These are phyloP conservation scores for Mixornis gularis DNA, from an alignment of 2,113 vertebrate genomes.

Conservation along the genomic window DNA sequence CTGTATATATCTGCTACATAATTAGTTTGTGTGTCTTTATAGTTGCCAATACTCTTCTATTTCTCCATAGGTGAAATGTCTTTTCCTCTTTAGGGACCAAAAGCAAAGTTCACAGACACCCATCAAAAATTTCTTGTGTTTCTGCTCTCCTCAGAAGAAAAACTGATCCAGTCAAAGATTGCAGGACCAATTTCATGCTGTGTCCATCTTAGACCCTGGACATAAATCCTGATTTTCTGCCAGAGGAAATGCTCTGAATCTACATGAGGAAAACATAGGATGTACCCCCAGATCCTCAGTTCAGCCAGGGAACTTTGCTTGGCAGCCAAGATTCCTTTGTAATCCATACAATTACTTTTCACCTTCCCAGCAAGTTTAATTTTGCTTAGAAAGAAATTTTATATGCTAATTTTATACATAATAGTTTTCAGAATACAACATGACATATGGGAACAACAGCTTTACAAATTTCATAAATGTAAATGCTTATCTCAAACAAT, in stretches of 20 bases:
- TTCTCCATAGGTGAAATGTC: not conserved
- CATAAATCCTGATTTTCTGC: not conserved
- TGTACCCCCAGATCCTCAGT: accelerated
- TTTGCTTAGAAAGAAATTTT: not conserved
- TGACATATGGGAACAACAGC: not conserved
- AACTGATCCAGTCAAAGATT: not conserved
- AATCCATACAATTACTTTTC: not conserved
- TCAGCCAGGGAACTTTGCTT: not conserved
- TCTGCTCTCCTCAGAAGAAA: not conserved
- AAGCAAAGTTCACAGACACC: not conserved
- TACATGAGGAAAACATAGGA: accelerated
- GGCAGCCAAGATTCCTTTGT: not conserved
- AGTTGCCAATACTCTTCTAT: not conserved
- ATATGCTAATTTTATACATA: not conserved
- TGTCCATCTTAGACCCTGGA: not conserved
- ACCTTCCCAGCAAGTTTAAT: not conserved
- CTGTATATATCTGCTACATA: not conserved
- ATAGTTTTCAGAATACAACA: not conserved
- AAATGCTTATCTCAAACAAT: not conserved
- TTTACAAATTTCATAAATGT: not conserved
- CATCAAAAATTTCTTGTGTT: not conserved
- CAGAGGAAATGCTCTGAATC: not conserved
- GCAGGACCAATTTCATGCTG: accelerated
- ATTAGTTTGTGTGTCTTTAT: not conserved
- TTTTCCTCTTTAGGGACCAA: not conserved